Evolutionary conservation across 2,797 vertebrate species (phyloP).

Genomic region (Sarcoramphus papa): DNA sequence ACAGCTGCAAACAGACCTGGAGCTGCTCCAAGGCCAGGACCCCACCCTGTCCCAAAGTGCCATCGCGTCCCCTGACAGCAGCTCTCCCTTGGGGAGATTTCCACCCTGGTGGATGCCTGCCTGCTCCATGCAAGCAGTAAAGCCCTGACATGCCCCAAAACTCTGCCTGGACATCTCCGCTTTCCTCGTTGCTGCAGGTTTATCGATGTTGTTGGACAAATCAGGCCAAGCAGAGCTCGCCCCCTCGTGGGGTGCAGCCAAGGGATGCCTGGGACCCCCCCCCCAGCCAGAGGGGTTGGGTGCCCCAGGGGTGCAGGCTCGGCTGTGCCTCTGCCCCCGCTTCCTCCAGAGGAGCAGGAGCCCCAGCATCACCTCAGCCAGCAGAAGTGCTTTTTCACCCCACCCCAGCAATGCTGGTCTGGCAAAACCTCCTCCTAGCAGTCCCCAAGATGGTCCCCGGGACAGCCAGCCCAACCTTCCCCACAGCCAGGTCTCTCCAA

Average conservation of each 20-base stretch:
- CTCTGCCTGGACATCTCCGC: neutral
- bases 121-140: neutral
- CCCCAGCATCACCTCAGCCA: neutral
- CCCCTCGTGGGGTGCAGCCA: neutral
- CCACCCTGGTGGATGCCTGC: too few species aligned
- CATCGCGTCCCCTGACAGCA: neutral
- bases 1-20: neutral
- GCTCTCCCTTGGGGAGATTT: neutral
- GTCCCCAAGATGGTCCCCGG: neutral
- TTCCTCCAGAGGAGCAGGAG: neutral
- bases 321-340: neutral
- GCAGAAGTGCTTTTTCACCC: neutral
- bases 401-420: neutral
- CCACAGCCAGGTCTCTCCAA: neutral
- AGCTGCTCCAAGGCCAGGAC: neutral
- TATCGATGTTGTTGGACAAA: neutral
- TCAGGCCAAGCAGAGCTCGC: neutral
- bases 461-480: neutral
- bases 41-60: neutral
- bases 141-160: neutral
- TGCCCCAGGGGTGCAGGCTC: neutral
- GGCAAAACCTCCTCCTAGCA: neutral
- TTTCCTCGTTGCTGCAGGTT: neutral
- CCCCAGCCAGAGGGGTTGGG: neutral
- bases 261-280: neutral